Evolutionary conservation across 1,140 invertebrate genomes (phyloP).

Genomic region (Cydia fagiglandana): DNA sequence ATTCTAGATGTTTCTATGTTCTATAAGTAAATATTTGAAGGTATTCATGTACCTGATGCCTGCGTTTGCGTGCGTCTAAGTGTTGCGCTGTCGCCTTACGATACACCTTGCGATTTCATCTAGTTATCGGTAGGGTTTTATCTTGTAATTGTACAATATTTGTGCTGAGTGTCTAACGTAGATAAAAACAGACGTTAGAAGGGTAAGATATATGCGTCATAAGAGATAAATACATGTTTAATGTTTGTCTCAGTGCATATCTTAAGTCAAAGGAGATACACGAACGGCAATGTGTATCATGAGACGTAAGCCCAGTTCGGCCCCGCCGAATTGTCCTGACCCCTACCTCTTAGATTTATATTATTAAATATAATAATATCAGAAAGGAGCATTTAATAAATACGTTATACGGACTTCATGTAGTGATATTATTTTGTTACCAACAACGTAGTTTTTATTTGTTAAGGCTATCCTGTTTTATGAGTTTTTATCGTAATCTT

Average conservation of each 20-base stretch:
- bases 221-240: neutral
- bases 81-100: neutral
- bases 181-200: too few species aligned
- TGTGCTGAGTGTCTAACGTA: neutral
- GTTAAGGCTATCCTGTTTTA: conserved; percentile 49
- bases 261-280: neutral
- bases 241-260: neutral
- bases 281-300: conserved; percentile 1
- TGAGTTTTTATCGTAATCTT: conserved; percentile 34
- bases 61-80: neutral
- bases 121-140: neutral
- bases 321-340: conserved; percentile 38
- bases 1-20: neutral
- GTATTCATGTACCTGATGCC: neutral
- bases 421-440: conserved; percentile 75
- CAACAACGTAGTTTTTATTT: conserved; percentile 57
- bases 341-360: conserved; percentile 68
- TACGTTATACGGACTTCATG: conserved; percentile 50
- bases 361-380: conserved; percentile 52
- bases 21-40: neutral
- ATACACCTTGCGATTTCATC: neutral
- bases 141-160: neutral
- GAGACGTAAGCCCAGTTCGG: neutral
- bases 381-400: conserved; percentile 66
- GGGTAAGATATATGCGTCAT: neutral